Percentiles rank a stretch among this genome's conserved stretches.
Evolutionary conservation across 2,888 invertebrate species (phyloP).

Genomic region (Balanococcus diminutus): DNA sequence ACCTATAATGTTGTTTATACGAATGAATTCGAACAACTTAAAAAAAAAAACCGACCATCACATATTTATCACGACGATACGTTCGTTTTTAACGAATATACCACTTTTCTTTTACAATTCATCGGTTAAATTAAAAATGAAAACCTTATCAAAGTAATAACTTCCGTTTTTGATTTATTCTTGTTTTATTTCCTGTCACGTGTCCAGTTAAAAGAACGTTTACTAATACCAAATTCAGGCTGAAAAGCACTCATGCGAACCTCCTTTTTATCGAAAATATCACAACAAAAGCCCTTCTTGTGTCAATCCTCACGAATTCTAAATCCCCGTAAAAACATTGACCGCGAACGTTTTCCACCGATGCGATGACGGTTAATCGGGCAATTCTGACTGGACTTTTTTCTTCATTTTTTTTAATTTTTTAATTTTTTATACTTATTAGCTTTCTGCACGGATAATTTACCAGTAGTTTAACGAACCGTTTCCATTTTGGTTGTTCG

Average conservation of each 20-base stretch:
- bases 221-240: constrained; percentile 44
- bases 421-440: constrained; percentile 36
- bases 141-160: constrained; percentile 45
- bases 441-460: constrained; percentile 52
- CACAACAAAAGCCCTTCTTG: constrained; percentile 26
- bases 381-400: constrained; percentile 10
- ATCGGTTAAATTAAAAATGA: constrained; percentile 47
- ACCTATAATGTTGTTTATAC: background rate
- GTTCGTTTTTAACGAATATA: background rate
- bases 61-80: background rate
- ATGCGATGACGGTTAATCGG: constrained; percentile 40
- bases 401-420: constrained; percentile 20
- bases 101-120: constrained; percentile 46
- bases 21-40: background rate
- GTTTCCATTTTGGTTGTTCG: constrained; percentile 42
- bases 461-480: constrained; percentile 44
- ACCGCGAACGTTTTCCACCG: constrained; percentile 12
- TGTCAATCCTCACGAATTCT: constrained; percentile 4
- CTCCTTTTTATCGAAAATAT: constrained; percentile 46
- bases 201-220: constrained; percentile 48
- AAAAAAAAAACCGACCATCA: background rate
- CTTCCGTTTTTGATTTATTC: constrained; percentile 52
- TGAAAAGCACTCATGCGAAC: constrained; percentile 44
- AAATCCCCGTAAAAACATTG: constrained; percentile 32
- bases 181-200: constrained; percentile 44